Base-by-base conservation (phyloP, 2,888 invertebrate species). In the Hymenopus coronatus region DNA sequence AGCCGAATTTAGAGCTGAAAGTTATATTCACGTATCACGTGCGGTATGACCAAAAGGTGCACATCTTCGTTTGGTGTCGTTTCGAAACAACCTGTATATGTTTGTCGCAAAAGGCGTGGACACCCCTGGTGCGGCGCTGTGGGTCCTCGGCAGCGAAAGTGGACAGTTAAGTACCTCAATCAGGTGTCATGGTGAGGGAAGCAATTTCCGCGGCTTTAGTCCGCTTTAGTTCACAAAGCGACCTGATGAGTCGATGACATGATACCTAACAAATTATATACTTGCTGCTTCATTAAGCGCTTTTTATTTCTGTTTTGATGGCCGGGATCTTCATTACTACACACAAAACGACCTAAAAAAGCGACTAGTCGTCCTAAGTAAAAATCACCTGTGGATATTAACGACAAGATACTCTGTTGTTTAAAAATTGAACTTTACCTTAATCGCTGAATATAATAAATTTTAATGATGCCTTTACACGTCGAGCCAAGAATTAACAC, bases 81-180 rank as follows among this genome's bases (percentile, higher is more conserved):
- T n/a, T n/a, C n/a, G n/a, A n/a, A n/a, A n/a, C n/a, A n/a, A n/a
- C n/a, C n/a, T 30, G 4, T 4, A 4, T 30, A 4, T 30, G 30
- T 30, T 30, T 30, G 30, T 30, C 30, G 30, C 30, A 30, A 4
- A 30, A 4, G 1, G 7, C 8, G 20, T 70, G 20, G 54, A 25
- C 54, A 70, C 54, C 54, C 54, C 54, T 70, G 54, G 54, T 54
- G 54, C 54, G 54, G 15, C 54, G 14, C 20, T 25, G 54, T 20
- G 25, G 54, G 54, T 70, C 54, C 20, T 20, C 54, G 54, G 54
- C 54, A 70, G 54, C 54, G 54, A 70, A 70, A 70, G 54, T 70
- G 54, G 86, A 81, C 70, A 85, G 85, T 28, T 89, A 89, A 89
- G 89, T 89, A 83, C 85, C 89, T 89, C 89, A 89, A 89, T 89